Evolutionary conservation across 2,888 invertebrate species (phyloP).

Genomic region (Aleiodes alternator): DNA sequence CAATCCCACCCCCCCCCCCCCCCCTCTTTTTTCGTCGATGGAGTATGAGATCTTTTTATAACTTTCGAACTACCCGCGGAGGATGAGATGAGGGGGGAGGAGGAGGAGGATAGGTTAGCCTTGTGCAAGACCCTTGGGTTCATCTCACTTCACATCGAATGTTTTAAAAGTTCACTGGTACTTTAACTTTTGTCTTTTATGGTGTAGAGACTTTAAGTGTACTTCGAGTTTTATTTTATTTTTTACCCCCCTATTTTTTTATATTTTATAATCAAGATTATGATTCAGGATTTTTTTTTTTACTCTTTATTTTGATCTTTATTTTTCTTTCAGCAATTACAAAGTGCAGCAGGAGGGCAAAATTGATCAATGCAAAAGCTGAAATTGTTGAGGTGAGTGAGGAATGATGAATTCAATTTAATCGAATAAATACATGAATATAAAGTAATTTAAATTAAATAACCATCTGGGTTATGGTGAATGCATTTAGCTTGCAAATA

Average conservation of each 20-base stretch:
- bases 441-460: neutral
- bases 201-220: conserved; percentile 23
- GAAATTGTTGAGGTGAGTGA: no score
- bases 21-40: conserved; percentile 33
- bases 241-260: neutral
- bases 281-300: neutral
- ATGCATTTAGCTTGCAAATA: neutral
- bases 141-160: conserved; percentile 64
- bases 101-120: neutral
- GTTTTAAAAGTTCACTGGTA: conserved; percentile 66
- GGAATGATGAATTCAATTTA: neutral
- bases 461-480: neutral
- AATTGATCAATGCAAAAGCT: no score
- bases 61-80: conserved; percentile 62
- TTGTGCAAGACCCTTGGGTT: conserved; percentile 46
- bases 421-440: neutral
- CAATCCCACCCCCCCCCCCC: no score
- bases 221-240: conserved; percentile 6
- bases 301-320: neutral
- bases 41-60: conserved; percentile 64
- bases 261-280: conserved; percentile 4
- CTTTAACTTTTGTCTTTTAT: conserved; percentile 64
- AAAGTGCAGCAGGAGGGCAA: neutral
- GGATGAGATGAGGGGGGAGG: conserved; percentile 33
- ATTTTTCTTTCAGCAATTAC: neutral